Percentiles rank a stretch among this genome's conserved stretches.
Conservation (phyloP, 1,140 invertebrate species). For the Neodiprion fabricii region DNA sequence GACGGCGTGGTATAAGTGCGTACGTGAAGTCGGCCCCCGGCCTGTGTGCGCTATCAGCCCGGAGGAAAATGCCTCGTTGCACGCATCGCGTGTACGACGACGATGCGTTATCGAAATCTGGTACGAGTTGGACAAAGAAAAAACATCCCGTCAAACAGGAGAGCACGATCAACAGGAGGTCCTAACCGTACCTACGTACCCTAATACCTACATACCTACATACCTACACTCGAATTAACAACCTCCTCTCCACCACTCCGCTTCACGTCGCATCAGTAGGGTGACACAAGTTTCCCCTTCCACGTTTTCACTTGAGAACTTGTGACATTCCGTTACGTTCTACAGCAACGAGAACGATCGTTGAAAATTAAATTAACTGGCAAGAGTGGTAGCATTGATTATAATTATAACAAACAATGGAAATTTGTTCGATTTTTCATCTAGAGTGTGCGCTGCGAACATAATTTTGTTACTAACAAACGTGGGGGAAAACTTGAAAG, state of each 20-base stretch:
- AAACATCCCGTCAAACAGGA: slow-evolving; percentile 57
- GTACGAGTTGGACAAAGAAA: slow-evolving; percentile 57
- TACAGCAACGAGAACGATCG: background rate
- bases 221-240: background rate
- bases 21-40: background rate
- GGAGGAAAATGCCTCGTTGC: slow-evolving; percentile 18
- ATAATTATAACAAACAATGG: background rate
- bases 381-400: too few relatives aligned
- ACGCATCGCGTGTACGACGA: slow-evolving; percentile 38
- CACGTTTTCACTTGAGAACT: background rate
- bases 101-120: slow-evolving; percentile 11
- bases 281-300: background rate
- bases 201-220: background rate
- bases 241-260: too few relatives aligned
- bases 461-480: too few relatives aligned
- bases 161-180: slow-evolving; percentile 46
- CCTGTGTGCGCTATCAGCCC: slow-evolving; percentile 6
- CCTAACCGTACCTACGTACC: background rate
- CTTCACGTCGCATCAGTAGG: too few relatives aligned
- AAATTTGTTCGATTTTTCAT: too few relatives aligned
- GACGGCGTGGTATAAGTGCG: background rate
- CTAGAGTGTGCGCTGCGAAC: too few relatives aligned
- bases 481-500: too few relatives aligned
- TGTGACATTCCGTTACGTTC: background rate
- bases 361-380: slow-evolving; percentile 8